Evolutionary conservation across 2,888 invertebrate genomes (phyloP), one percentile per base, ranked within the genome.

Genomic region (Clistopyga incitator): DNA sequence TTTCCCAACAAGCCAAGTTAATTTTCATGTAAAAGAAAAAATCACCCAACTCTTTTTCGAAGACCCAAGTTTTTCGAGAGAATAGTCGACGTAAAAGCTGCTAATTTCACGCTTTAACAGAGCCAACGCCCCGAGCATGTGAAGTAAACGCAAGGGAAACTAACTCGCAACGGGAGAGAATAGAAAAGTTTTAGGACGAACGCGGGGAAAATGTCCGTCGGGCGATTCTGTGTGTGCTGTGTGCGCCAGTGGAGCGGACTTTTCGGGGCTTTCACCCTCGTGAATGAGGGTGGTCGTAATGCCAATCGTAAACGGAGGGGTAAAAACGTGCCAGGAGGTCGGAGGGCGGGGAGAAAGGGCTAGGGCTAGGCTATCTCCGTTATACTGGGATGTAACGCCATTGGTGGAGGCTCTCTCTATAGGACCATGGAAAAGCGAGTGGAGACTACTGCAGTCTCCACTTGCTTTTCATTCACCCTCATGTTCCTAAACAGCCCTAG

Each of bases 81-180:
- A 29, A 29, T 29, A 29, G 29, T 29, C 29, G 29, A 29, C 4
- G 20, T 61, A 54, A 68, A 56, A 68, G 68, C 75, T 78, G 75
- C 86, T 88, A 86, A 87, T 89, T 89, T 85, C 86, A 89, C 79
- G 86, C 84, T 86, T 85, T 78, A 78, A 70, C 78, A 74, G 77
- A 79, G 74, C 77, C 25, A 42, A 45, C 29, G 76, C 78, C 50
- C 34, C 70, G 42, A 65, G 64, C 50, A 61, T 23, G 23, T 29
- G 76, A 65, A 50, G 50, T 42, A 42, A 68, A 81, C 50, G 47
- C 47, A 10, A 45, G 45, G 23, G 50, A 20, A 52, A 10, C 11
- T 18, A 52, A 10, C 11, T 29, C 29, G n/a, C 11, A 68, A 29
- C 23, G 70, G 3, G 71, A 50, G 61, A 25, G 71, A 74, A 81